Base-by-base conservation (phyloP, 2,888 invertebrate genomes). In the Griposia aprilina region DNA sequence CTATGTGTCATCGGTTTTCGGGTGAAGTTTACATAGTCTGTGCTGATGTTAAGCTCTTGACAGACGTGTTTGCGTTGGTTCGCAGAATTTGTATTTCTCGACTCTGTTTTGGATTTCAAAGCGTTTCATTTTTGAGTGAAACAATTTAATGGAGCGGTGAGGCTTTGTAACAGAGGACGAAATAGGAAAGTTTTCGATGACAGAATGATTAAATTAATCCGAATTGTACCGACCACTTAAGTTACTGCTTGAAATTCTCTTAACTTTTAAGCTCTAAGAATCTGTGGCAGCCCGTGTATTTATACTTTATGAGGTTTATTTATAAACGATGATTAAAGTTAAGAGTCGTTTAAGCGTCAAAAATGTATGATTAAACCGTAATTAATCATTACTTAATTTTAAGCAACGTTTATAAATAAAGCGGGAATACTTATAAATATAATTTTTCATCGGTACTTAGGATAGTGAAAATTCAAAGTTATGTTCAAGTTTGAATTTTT, bases 51-150 rank as follows among this genome's bases (percentile, higher is more conserved):
- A n/a, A 17, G 30, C 23, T 71, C 65, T 65, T 57, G 60, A 73
- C 50, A 55, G 71, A 36, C 66, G 26, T 70, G 50, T 71, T 71
- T 74, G 26, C 26, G 41, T 57, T 72, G n/a, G 23, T 71, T 86
- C 45, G 78, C 59, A 68, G 81, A 79, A 83, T 76, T 73, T 48
- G 2, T 50, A 68, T 50, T 62, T 36, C 36, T 52, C 10, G 7
- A 5, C 1, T 63, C 36, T 60, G 71, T 55, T 75, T 30, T 30
- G 5, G 36, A 65, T 50, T 69, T 80, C 23, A 30, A 48, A 69
- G 36, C 68, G 10, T 60, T 75, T 71, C 23, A 68, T 67, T 67
- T 41, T 59, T 55, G 41, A 59, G 23, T 23, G n/a, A 69, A 65
- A 55, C 13, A 48, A 36, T 69, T 52, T 36, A 36, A 69, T 59